A percentile compares a stretch with the other conserved stretches of the same genome.
Conservation (phyloP, 2,113 vertebrate genomes). For the Euleptes europaea region DNA sequence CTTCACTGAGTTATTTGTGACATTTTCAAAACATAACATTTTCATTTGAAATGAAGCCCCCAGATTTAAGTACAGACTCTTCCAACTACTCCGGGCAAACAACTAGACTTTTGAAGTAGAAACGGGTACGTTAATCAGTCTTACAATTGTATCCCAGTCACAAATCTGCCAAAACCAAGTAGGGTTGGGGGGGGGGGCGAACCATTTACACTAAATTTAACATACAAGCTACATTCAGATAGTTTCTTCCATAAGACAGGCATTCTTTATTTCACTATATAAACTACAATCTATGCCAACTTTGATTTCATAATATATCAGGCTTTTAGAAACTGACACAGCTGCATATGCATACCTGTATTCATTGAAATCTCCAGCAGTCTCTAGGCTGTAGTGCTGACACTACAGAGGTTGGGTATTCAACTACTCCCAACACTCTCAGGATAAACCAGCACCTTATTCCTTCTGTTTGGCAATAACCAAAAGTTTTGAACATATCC, state of each 20-base stretch:
- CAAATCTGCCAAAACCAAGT: background rate
- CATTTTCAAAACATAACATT: slow-evolving; percentile 14
- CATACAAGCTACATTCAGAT: too few species aligned
- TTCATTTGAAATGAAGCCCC: background rate
- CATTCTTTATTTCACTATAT: too few species aligned
- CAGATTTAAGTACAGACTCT: background rate
- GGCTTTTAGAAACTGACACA: background rate
- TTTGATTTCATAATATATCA: background rate
- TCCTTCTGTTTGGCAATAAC: slow-evolving; percentile 22
- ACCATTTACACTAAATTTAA: background rate
- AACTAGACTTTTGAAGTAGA: background rate
- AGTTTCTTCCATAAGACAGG: too few species aligned
- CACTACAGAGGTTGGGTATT: slow-evolving; percentile 42
- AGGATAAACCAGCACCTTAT: background rate
- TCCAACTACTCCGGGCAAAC: background rate
- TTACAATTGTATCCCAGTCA: background rate
- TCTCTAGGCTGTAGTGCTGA: slow-evolving; percentile 26
- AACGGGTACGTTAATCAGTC: background rate
- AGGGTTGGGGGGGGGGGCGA: too few species aligned
- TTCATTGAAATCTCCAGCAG: slow-evolving; percentile 12
- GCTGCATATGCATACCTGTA: slow-evolving; percentile 35
- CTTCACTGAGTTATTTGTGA: background rate
- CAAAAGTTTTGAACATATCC: slow-evolving; percentile 24
- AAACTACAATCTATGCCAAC: background rate
- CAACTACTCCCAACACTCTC: background rate